phyloP scores from a whole-genome alignment of 2,888 invertebrate species.

The Chloroclysta siterata region DNA sequence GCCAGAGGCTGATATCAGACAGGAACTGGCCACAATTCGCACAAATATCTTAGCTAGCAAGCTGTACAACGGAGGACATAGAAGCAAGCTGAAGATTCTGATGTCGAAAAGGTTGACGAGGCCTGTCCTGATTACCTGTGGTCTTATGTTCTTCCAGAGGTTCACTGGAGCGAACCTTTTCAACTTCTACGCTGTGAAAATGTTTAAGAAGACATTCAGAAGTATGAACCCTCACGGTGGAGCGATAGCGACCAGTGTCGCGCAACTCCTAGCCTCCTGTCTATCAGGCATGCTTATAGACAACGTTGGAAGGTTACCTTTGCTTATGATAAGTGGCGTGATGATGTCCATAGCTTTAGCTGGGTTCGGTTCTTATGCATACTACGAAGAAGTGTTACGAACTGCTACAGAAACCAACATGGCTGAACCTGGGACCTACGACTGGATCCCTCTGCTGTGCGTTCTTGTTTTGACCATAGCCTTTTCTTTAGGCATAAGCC shows the following conservation, averaged over 20 bases:
- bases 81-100: conserved; percentile 67
- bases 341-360: conserved; percentile 94
- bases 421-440: conserved; percentile 84
- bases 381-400: conserved; percentile 88
- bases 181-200: conserved; percentile 93
- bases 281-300: conserved; percentile 93
- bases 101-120: conserved; percentile 80
- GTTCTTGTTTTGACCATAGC: conserved; percentile 93
- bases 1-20: conserved; percentile 89
- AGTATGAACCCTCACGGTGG: conserved; percentile 92
- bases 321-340: conserved; percentile 92
- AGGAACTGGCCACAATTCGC: conserved; percentile 89
- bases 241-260: conserved; percentile 92
- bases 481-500: conserved; percentile 91
- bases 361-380: conserved; percentile 93
- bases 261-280: conserved; percentile 92
- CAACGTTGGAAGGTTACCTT: conserved; percentile 92
- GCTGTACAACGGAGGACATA: conserved; percentile 64
- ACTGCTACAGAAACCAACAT: conserved; percentile 61
- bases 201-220: conserved; percentile 93
- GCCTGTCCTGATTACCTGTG: conserved; percentile 92
- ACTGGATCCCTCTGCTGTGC: conserved; percentile 94
- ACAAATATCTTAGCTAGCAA: conserved; percentile 87
- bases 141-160: conserved; percentile 95
- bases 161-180: conserved; percentile 93